Evolutionary conservation across 2,888 invertebrate genomes (phyloP), one percentile per base, ranked within the genome.

Genomic region (Stenoptilia bipunctidactyla): DNA sequence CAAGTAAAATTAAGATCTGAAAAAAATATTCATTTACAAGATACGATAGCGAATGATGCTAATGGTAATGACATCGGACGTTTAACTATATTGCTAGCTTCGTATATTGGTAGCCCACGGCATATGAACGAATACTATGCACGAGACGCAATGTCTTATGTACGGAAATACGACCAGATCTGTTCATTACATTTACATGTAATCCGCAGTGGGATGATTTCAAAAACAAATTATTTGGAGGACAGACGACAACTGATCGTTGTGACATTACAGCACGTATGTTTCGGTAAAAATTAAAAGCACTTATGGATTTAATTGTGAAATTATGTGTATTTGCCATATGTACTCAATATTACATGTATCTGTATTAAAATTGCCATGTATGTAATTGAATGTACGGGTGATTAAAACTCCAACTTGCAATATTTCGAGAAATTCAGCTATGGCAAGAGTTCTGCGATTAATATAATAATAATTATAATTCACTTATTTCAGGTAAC

Each of bases 41-140:
- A 30, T 30, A 10, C 30, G 10, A 12, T 30, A n/a, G 30, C 30
- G 10, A 12, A 12, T n/a, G 2, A 30, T 30, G 3, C 12, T n/a
- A 30, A 30, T 30, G n/a, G 2, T 12, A 30, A 30, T 30, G 30
- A 30, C 30, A 30, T 30, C 30, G n/a, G 30, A n/a, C 10, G 12
- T 30, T 10, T 10, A n/a, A n/a, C 12, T 3, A 30, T 30, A 12
- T 30, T 30, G 13, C 30, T n/a, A 12, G 10, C 30, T 12, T 12
- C n/a, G n/a, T 30, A 30, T 12, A 30, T 40, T 38, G 52, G 46
- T 45, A 51, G 51, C 10, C 52, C 53, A 1, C 48, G 54, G 0
- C 48, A 55, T 42, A 49, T 53, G 50, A 49, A 53, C 0, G 53
- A 54, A 51, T 51, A 51, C 35, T 20, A 20, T 20, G 46, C 51